Percentiles rank a stretch among this genome's conserved stretches.
Evolutionary conservation across 1,140 invertebrate genomes (phyloP).

Genomic region (Drosophila kurseongensis): DNA sequence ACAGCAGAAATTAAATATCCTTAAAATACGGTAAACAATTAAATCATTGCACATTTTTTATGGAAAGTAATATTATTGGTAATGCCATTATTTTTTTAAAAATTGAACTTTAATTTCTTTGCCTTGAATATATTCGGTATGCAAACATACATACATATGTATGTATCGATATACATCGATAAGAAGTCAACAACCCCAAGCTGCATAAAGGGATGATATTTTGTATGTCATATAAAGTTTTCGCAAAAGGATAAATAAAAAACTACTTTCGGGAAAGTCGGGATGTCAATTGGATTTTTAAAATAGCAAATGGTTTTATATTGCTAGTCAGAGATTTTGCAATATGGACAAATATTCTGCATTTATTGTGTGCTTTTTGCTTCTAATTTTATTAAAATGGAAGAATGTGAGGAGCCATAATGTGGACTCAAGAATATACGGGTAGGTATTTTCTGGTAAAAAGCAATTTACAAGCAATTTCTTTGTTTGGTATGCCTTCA

Average conservation of each 20-base stretch:
- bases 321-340: background rate
- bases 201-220: constrained; percentile 28
- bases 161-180: constrained; percentile 43
- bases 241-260: constrained; percentile 40
- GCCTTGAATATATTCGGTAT: too few relatives aligned
- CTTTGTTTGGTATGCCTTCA: background rate
- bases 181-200: constrained; percentile 21
- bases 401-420: constrained; percentile 10
- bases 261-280: constrained; percentile 29
- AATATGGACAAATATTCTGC: constrained; percentile 21
- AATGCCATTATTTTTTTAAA: too few relatives aligned
- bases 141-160: background rate
- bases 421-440: constrained; percentile 33
- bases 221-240: constrained; percentile 30
- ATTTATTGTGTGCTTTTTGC: constrained; percentile 9
- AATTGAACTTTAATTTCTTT: too few relatives aligned
- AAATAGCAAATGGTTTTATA: constrained; percentile 11
- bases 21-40: too few relatives aligned
- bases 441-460: constrained; percentile 25
- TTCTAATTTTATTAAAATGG: constrained; percentile 4
- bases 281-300: constrained; percentile 26
- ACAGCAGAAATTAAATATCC: too few relatives aligned
- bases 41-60: too few relatives aligned
- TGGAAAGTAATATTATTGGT: too few relatives aligned
- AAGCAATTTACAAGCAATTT: background rate